Percentiles rank a stretch among this genome's conserved stretches.
Evolutionary conservation across 2,797 vertebrate genomes (phyloP).

Genomic region (Salarias fasciatus): DNA sequence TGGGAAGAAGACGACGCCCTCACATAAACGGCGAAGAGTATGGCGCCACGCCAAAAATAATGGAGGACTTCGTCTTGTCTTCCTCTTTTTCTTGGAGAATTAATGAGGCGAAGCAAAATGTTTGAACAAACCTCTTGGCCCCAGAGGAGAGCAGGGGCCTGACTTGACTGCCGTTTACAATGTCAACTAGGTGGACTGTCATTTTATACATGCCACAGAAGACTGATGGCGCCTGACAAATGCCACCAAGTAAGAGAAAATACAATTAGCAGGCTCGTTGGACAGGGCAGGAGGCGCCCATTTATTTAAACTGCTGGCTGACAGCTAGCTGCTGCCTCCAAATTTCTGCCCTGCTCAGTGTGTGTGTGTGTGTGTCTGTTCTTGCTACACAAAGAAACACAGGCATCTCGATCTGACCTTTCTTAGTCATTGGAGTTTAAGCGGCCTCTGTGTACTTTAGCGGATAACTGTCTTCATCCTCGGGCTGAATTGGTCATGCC

Average conservation of each 20-base stretch:
- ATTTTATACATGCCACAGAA: conserved; percentile 79
- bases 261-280: conserved; percentile 85
- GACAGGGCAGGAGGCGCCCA: conserved; percentile 77
- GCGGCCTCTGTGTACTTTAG: conserved; percentile 52
- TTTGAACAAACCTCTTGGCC: conserved; percentile 75
- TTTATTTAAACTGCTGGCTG: conserved; percentile 81
- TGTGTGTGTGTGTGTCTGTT: conserved; percentile 20
- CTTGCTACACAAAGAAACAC: conserved; percentile 21
- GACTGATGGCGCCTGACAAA: conserved; percentile 85
- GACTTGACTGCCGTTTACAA: conserved; percentile 73
- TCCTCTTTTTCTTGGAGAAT: conserved; percentile 59
- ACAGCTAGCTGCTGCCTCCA: conserved; percentile 70
- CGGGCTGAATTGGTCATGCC: conserved; percentile 43
- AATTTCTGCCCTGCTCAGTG: conserved; percentile 33
- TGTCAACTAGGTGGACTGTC: conserved; percentile 80
- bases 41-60: conserved; percentile 65
- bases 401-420: conserved; percentile 60
- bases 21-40: conserved; percentile 51
- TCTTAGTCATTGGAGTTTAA: conserved; percentile 60
- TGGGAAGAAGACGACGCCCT: conserved; percentile 18
- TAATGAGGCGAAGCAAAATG: conserved; percentile 79
- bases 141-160: conserved; percentile 54
- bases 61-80: conserved; percentile 55
- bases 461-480: conserved; percentile 66
- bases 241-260: conserved; percentile 81